Evolutionary conservation across 2,113 vertebrate species (phyloP).

Genomic region (Ophthalmolycus amberensis): DNA sequence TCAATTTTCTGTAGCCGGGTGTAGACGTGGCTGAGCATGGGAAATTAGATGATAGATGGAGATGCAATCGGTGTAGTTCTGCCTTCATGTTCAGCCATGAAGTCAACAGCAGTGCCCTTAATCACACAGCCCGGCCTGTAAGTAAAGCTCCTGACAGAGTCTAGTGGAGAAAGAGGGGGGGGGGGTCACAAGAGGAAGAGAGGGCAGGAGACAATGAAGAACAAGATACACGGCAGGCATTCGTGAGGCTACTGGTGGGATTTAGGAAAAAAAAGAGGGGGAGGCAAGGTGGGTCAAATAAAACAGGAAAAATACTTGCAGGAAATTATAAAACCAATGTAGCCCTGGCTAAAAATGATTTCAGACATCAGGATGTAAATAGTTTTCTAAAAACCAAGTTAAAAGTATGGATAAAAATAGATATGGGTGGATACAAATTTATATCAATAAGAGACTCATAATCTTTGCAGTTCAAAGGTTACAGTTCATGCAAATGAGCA

Average conservation of each 20-base stretch:
- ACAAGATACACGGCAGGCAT: constrained; percentile 6
- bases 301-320: not conserved
- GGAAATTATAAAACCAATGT: constrained; percentile 2
- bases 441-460: too few species aligned
- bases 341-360: too few species aligned
- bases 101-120: constrained; percentile 65
- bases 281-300: not conserved
- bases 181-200: constrained; percentile 14
- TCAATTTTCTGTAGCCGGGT: constrained; percentile 54
- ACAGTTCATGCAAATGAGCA: too few species aligned
- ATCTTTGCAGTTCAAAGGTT: too few species aligned
- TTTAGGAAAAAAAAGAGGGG: not conserved
- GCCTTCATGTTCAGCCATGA: constrained; percentile 65
- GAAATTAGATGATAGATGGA: constrained; percentile 69
- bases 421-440: too few species aligned
- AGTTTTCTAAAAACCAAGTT: too few species aligned
- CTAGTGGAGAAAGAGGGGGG: constrained; percentile 2
- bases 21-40: constrained; percentile 32
- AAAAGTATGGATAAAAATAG: too few species aligned
- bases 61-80: constrained; percentile 62
- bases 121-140: constrained; percentile 48
- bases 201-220: constrained; percentile 34
- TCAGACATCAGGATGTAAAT: too few species aligned
- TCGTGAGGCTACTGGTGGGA: constrained; percentile 21
- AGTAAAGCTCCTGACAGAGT: constrained; percentile 24